Conservation (phyloP, 2,797 vertebrate genomes). For the Anisognathus igniventris region DNA sequence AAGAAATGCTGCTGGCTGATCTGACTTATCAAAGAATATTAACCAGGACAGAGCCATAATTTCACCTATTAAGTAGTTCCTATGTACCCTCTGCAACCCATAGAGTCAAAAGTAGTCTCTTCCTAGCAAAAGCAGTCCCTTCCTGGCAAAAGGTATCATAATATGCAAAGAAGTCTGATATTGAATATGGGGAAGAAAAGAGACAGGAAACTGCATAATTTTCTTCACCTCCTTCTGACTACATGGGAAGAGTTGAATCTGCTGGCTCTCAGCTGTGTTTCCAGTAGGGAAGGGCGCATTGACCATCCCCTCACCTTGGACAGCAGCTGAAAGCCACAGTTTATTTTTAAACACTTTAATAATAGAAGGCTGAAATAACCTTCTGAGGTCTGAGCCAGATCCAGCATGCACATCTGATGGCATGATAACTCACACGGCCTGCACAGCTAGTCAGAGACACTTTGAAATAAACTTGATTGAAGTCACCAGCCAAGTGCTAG, state of each 20-base stretch:
- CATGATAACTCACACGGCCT: neutral
- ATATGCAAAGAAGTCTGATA: neutral
- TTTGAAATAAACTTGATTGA: constrained; percentile 20
- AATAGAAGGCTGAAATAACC: constrained; percentile 42
- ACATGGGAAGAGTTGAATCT: neutral
- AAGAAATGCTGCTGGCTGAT: neutral
- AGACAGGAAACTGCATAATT: neutral
- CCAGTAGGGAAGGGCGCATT: neutral
- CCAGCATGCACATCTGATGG: neutral
- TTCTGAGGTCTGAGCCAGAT: neutral
- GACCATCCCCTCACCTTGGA: constrained; percentile 28
- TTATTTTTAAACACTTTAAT: constrained; percentile 45
- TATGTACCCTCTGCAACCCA: neutral
- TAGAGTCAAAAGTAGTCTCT: neutral
- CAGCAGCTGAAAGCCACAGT: neutral
- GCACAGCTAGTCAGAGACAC: neutral
- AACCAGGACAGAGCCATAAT: neutral
- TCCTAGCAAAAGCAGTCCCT: neutral
- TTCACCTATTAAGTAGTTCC: neutral
- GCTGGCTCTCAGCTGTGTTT: neutral
- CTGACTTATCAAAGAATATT: neutral
- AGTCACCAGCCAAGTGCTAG: neutral
- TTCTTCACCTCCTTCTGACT: neutral
- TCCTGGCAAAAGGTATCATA: neutral
- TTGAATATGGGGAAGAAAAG: neutral